Base-by-base conservation (phyloP, 2,797 vertebrate species). In the Brachyrhaphis roseni region DNA sequence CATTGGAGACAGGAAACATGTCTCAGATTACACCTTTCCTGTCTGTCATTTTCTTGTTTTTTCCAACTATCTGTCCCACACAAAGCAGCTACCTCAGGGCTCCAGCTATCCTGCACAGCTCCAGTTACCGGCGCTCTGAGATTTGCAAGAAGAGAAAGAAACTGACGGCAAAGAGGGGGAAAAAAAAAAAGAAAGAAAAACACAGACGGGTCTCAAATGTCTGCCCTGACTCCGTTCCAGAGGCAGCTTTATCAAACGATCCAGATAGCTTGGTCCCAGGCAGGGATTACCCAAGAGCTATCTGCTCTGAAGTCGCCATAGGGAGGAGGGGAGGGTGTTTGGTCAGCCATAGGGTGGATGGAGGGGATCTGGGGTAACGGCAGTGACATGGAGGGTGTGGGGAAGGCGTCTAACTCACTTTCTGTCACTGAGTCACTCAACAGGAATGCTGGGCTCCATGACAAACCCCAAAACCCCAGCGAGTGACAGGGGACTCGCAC, bases 391-490 rank as follows among this genome's bases (percentile, higher is more conserved):
- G 77, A 82, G 81, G 59, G 84, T 64, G 84, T 55, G 78, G 68
- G 64, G 66, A 75, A 75, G 78, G 90, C 2, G 4, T 85, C 83
- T 74, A 89, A 86, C 90, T 94, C 86, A 88, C 80, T 89, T 93
- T 94, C 92, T 92, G 91, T 94, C 91, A 88, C 89, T 95, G 95
- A 96, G 92, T 96, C 95, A 96, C 85, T 49, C 73, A 78, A 89
- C 83, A 94, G 92, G 94, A 96, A 96, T 96, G 94, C 89, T 84
- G 87, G 91, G 88, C 94, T 93, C 83, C 83, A 92, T 94, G 94
- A 94, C 94, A 95, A 95, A 95, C 93, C 88, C 85, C 81, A 91
- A 93, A 90, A 75, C 83, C 88, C 85, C 80, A 84, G 80, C 18
- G 87, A 83, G 75, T 80, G 78, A 82, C 43, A 64, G 59, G 43